Percentiles rank a stretch among this genome's conserved stretches.
These are phyloP conservation scores for Gobius niger DNA, from an alignment of 2,113 vertebrate species.

Conservation along the genomic window DNA sequence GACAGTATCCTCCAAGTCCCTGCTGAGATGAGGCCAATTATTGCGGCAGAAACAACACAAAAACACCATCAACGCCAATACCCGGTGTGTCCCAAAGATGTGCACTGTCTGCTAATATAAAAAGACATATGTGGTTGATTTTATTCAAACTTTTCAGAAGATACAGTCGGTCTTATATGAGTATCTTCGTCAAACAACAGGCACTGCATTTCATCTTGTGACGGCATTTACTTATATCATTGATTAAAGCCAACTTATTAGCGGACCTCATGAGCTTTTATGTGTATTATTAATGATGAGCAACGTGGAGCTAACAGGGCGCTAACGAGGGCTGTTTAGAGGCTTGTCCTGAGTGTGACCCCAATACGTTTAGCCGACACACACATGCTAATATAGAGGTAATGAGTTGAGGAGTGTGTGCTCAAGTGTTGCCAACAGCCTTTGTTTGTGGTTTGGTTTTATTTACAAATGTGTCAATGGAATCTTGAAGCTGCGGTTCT, in stretches of 20 bases:
- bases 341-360: conserved; percentile 32
- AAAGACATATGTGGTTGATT: no score
- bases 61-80: not conserved
- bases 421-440: not conserved
- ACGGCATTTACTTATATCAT: conserved; percentile 26
- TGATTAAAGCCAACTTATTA: conserved; percentile 54
- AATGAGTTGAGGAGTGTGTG: conserved; percentile 33
- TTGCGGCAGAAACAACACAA: not conserved
- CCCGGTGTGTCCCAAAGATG: no score
- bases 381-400: conserved; percentile 16
- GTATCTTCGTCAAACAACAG: no score
- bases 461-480: conserved; percentile 8
- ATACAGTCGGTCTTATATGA: no score
- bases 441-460: not conserved
- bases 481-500: not conserved
- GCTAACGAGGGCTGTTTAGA: conserved; percentile 26
- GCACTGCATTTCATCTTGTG: no score
- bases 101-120: no score
- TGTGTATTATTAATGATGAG: conserved; percentile 45
- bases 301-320: conserved; percentile 17
- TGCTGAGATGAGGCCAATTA: not conserved
- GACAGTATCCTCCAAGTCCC: not conserved
- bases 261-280: conserved; percentile 32
- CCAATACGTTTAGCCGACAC: conserved; percentile 17
- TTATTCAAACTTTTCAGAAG: no score